Evolutionary conservation across 2,888 invertebrate genomes (phyloP).

Genomic region (Sarcophaga caerulescens): DNA sequence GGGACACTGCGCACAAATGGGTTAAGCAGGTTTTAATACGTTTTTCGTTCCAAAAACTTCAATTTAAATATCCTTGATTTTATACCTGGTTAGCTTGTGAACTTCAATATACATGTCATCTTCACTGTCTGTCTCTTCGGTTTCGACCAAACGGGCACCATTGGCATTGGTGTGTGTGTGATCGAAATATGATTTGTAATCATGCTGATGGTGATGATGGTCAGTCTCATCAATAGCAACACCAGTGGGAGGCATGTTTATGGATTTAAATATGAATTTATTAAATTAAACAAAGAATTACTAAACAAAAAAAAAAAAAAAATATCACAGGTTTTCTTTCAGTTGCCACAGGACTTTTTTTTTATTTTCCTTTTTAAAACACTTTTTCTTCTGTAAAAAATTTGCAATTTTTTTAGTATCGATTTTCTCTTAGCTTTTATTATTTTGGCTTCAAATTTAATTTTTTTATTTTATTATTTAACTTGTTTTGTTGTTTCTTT

Average conservation of each 20-base stretch:
- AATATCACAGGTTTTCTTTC: constrained; percentile 16
- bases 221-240: constrained; percentile 71
- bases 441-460: constrained; percentile 2
- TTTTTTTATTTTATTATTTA: constrained; percentile 8
- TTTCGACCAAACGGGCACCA: constrained; percentile 61
- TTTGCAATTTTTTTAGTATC: not conserved
- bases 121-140: constrained; percentile 62
- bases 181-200: constrained; percentile 71
- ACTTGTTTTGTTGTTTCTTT: not conserved
- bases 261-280: constrained; percentile 15
- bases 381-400: constrained; percentile 5
- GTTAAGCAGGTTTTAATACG: no score
- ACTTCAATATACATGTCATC: constrained; percentile 73
- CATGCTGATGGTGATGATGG: constrained; percentile 70
- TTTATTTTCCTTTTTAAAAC: not conserved
- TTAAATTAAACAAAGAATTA: constrained; percentile 10
- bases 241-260: constrained; percentile 78
- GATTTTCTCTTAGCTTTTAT: constrained; percentile 4
- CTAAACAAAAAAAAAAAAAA: not conserved
- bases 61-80: constrained; percentile 30
- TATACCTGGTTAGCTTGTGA: constrained; percentile 75
- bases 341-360: not conserved
- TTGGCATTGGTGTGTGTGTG: constrained; percentile 68
- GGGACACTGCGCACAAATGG: no score
- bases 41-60: no score